phyloP scores from a whole-genome alignment of 2,888 invertebrate species.

The Stomorhina lunata region DNA sequence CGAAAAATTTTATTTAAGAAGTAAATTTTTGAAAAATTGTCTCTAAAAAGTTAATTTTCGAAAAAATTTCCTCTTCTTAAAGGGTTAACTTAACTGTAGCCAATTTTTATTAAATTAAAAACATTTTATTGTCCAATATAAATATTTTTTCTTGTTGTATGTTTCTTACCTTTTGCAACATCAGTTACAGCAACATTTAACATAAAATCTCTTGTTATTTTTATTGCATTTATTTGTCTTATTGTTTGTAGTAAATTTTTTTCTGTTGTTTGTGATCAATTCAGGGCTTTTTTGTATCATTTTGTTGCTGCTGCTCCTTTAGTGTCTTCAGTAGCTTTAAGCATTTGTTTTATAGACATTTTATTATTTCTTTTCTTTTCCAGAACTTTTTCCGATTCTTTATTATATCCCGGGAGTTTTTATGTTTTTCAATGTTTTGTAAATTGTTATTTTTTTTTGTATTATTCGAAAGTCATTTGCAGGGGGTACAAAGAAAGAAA shows the following conservation, averaged over 20 bases:
- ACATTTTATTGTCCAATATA: not conserved
- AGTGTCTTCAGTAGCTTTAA: constrained; percentile 61
- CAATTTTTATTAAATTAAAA: not conserved
- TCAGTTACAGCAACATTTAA: constrained; percentile 40
- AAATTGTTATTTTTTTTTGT: constrained; percentile 13
- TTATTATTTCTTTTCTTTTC: constrained; percentile 9
- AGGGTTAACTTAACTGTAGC: constrained; percentile 23
- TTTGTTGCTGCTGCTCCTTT: constrained; percentile 44
- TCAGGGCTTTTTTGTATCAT: constrained; percentile 29
- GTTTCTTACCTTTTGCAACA: constrained; percentile 32
- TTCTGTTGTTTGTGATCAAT: constrained; percentile 35
- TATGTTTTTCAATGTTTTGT: not conserved
- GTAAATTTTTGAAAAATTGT: too few species aligned
- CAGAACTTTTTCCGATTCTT: not conserved
- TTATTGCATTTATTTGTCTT: constrained; percentile 55
- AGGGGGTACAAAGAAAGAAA: constrained; percentile 6
- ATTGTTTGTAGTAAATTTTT: constrained; percentile 45
- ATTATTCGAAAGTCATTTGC: not conserved
- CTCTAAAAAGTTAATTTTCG: too few species aligned
- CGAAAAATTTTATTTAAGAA: too few species aligned
- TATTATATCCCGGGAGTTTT: not conserved
- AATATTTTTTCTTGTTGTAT: not conserved
- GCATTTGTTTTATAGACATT: constrained; percentile 59
- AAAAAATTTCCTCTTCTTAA: too few species aligned
- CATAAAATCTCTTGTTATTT: constrained; percentile 58